Evolutionary conservation across 2,888 invertebrate genomes (phyloP).

Genomic region (Marasmarcha lunaedactyla): DNA sequence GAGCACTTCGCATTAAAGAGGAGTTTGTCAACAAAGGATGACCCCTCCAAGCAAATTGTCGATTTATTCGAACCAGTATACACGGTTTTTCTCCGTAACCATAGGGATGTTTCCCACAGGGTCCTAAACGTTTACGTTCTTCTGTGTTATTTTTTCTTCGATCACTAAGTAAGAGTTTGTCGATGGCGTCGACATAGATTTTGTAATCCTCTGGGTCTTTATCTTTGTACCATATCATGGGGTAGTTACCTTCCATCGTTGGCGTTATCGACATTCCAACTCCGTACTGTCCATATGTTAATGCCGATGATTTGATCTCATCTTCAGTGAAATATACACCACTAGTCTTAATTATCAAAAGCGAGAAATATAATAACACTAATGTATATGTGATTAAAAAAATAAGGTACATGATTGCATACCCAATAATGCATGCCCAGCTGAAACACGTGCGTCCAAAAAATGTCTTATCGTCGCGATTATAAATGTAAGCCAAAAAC

Average conservation of each 20-base stretch:
- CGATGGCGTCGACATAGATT: constrained; percentile 40
- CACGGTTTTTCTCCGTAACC: constrained; percentile 50
- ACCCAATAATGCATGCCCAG: constrained; percentile 34
- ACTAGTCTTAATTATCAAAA: constrained; percentile 25
- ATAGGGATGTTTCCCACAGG: constrained; percentile 41
- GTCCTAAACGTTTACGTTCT: constrained; percentile 26
- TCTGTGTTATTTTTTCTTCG: constrained; percentile 20
- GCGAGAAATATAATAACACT: constrained; percentile 30
- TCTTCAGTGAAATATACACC: constrained; percentile 20
- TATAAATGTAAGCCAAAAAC: constrained; percentile 20
- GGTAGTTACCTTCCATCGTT: constrained; percentile 26
- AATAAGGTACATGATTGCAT: constrained; percentile 38
- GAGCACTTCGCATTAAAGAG: constrained; percentile 21
- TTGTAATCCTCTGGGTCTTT: constrained; percentile 27
- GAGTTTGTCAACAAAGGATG: constrained; percentile 31
- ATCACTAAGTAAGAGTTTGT: constrained; percentile 25
- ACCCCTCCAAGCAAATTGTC: constrained; percentile 38
- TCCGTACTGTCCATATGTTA: constrained; percentile 28
- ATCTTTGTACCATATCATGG: constrained; percentile 44
- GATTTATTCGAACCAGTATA: constrained; percentile 47
- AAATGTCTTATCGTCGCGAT: constrained; percentile 26
- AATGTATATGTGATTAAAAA: constrained; percentile 39
- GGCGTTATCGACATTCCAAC: constrained; percentile 48
- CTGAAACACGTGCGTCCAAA: constrained; percentile 36
- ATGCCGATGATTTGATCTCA: constrained; percentile 21